Evolutionary conservation across 2,797 vertebrate species (phyloP), one percentile per base, ranked within the genome.

Genomic region (Pseudochirops cupreus): DNA sequence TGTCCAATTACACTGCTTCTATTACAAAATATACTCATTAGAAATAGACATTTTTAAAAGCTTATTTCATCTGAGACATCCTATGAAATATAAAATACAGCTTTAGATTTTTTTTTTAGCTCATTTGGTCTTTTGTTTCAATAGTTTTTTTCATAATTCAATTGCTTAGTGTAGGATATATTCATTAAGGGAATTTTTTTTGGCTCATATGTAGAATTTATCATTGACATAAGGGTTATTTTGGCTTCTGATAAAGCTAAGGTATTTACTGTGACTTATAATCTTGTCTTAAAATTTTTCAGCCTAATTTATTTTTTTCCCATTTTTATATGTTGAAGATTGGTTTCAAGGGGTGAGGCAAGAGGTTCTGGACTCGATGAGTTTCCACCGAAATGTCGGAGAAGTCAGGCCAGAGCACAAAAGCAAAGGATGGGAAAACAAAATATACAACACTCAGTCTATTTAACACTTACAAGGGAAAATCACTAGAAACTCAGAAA

Each of bases 381-480:
- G 99, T 99, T 99, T 99, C 99, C 99, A 99, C 99, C 99, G 99
- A 99, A 99, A 99, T 99, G 99, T 99, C 99, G 98, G 99, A 99
- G 99, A 99, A 99, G 99, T 99, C 99, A 99, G 99, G 99, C 99
- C 99, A 99, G 99, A 99, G 99, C 99, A 99, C 99, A 99, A 99
- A 99, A 99, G 99, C 99, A 99, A 99, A 99, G 99, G 99, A 99
- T 99, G 99, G 99, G 99, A 99, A 99, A 99, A 99, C 99, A 97
- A 99, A 99, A 99, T 99, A 99, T 99, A 99, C 99, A 95, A 99
- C 99, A 97, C 99, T 99, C 99, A 99, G 99, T 99, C 99, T 99
- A 97, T 99, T 99, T 99, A 99, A 99, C 98, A 99, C 99, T 90
- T 99, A 99, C 98, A 99, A 99, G 98, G 99, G 99, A 97, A 99